Conservation (phyloP, 2,888 invertebrate genomes). For the Ametastegia equiseti region DNA sequence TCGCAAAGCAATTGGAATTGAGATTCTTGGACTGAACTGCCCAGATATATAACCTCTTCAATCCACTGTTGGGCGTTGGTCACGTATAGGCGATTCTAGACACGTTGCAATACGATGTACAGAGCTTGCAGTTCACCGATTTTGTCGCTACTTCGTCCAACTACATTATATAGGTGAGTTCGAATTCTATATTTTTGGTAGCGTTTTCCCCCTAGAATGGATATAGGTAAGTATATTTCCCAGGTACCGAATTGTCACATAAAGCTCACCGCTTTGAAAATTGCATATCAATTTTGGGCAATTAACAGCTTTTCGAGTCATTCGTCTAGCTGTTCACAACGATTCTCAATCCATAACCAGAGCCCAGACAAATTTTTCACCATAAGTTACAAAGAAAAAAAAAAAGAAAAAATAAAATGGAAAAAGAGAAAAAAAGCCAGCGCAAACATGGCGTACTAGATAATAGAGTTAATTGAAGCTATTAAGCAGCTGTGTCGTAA, state of each 20-base stretch:
- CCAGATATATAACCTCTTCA: background rate
- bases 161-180: too few relatives aligned
- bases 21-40: background rate
- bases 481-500: background rate
- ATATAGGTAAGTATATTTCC: background rate
- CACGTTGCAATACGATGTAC: constrained; percentile 3
- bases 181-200: background rate
- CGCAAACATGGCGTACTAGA: background rate
- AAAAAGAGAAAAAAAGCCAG: background rate
- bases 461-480: background rate
- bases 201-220: background rate
- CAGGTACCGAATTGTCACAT: background rate
- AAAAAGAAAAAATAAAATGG: too few relatives aligned
- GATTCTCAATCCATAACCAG: background rate
- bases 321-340: background rate
- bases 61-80: background rate
- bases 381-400: background rate
- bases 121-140: background rate
- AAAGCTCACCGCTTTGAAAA: background rate
- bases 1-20: background rate
- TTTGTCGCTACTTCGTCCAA: background rate
- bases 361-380: background rate
- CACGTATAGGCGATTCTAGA: background rate
- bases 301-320: background rate
- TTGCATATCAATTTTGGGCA: background rate